phyloP scores from a whole-genome alignment of 2,113 vertebrate species.

The Camelus dromedarius region DNA sequence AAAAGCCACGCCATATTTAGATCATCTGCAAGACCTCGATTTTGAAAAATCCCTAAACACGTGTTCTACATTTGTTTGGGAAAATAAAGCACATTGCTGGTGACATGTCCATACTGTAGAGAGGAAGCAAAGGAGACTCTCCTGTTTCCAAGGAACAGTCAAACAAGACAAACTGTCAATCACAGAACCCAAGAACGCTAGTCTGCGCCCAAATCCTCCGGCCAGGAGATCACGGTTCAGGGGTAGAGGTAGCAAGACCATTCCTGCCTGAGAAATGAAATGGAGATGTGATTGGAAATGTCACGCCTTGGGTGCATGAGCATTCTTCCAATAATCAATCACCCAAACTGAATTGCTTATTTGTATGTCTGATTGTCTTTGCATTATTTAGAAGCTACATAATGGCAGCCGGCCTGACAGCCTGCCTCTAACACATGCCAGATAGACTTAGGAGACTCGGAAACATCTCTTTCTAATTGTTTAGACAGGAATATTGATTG shows the following conservation, averaged over 20 bases:
- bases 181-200: background rate
- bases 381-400: constrained; percentile 87
- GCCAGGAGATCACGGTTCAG: background rate
- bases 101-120: background rate
- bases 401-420: constrained; percentile 75
- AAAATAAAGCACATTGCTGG: background rate
- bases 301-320: constrained; percentile 76
- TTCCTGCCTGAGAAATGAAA: constrained; percentile 81
- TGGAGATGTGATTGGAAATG: constrained; percentile 81
- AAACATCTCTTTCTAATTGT: constrained; percentile 83
- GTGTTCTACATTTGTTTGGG: background rate
- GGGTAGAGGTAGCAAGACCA: background rate
- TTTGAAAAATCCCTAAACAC: background rate
- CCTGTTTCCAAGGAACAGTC: background rate
- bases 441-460: constrained; percentile 67
- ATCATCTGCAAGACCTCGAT: background rate
- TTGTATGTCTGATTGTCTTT: constrained; percentile 80
- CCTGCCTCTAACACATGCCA: constrained; percentile 65
- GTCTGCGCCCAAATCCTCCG: background rate
- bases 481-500: constrained; percentile 73
- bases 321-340: constrained; percentile 86
- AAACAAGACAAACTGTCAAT: background rate
- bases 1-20: background rate
- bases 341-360: constrained; percentile 84
- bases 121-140: background rate